Conservation (phyloP, 2,888 invertebrate genomes). For the Macrophya annulata region DNA sequence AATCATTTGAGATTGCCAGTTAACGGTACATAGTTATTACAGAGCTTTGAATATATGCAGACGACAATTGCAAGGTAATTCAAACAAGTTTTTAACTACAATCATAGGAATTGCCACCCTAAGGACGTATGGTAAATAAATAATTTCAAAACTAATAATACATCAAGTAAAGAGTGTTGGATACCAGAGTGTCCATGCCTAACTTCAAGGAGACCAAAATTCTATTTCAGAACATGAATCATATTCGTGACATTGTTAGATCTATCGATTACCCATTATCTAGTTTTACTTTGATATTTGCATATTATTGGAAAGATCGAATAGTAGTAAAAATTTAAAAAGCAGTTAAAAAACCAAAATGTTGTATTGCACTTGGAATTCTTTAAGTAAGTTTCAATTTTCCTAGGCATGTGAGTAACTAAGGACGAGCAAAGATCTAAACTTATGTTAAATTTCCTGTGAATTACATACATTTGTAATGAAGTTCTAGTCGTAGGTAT, state of each 20-base stretch:
- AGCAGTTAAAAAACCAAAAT: background rate
- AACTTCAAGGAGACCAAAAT: background rate
- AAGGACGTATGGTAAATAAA: constrained; percentile 28
- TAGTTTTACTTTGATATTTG: background rate
- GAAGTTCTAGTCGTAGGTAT: background rate
- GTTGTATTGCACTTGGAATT: background rate
- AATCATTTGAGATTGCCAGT: constrained; percentile 12
- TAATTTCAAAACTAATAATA: constrained; percentile 37
- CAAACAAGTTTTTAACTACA: constrained; percentile 6
- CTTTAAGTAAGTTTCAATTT: background rate
- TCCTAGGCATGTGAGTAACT: background rate
- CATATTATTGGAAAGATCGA: background rate
- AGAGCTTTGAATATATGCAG: background rate
- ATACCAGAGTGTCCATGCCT: constrained; percentile 24
- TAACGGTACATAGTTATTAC: constrained; percentile 16
- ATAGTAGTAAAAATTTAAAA: background rate
- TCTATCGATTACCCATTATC: background rate
- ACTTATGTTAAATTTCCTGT: background rate
- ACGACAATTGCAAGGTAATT: background rate
- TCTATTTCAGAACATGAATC: background rate
- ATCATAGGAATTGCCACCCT: constrained; percentile 35
- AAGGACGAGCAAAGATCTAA: background rate
- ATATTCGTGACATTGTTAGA: background rate
- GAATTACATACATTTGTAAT: background rate
- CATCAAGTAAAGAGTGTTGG: constrained; percentile 26